A percentile compares a stretch with the other conserved stretches of the same genome.
Evolutionary conservation across 2,888 invertebrate genomes (phyloP).

Genomic region (Tromatobia lineatoria): DNA sequence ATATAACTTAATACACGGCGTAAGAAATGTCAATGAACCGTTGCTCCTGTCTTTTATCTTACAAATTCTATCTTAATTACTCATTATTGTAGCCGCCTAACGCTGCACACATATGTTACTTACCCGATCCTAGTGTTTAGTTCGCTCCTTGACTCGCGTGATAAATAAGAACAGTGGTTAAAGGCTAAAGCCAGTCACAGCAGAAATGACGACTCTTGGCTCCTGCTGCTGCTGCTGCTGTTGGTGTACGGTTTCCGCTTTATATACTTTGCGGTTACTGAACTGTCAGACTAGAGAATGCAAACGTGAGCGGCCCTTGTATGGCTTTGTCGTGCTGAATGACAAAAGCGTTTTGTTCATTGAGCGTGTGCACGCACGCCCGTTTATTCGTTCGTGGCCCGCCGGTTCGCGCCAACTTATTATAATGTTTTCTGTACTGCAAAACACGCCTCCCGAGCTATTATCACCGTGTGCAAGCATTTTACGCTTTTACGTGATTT

Average conservation of each 20-base stretch:
- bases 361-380: conserved; percentile 62
- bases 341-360: conserved; percentile 81
- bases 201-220: conserved; percentile 43
- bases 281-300: conserved; percentile 71
- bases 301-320: conserved; percentile 50
- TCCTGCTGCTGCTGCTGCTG: conserved; percentile 29
- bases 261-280: conserved; percentile 78
- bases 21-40: background rate
- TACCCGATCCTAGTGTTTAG: conserved; percentile 4
- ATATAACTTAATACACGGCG: background rate
- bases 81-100: conserved; percentile 31
- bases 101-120: conserved; percentile 38
- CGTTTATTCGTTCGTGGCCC: conserved; percentile 38
- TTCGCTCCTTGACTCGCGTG: conserved; percentile 10
- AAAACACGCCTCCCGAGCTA: background rate
- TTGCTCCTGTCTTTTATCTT: background rate
- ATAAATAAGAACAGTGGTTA: conserved; percentile 39
- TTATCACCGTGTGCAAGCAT: background rate
- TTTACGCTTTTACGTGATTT: background rate
- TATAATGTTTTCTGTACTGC: conserved; percentile 47
- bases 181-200: conserved; percentile 34
- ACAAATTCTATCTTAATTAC: background rate
- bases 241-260: conserved; percentile 78
- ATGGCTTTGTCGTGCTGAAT: conserved; percentile 74
- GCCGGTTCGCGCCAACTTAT: conserved; percentile 56